Evolutionary conservation across 2,113 vertebrate species (phyloP).

Genomic region (Macquaria ambigua): DNA sequence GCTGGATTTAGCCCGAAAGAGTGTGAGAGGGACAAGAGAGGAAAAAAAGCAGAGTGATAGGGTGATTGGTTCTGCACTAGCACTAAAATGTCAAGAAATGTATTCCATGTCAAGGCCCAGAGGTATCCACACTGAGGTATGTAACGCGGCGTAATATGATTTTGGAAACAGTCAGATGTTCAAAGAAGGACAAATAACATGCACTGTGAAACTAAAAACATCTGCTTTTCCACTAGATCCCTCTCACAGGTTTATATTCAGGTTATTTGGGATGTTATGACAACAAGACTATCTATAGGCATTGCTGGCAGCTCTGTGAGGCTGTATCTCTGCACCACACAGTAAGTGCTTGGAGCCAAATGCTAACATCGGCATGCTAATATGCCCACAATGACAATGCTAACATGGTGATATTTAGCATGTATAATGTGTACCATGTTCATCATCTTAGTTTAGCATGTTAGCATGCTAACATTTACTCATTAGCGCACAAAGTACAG

Average conservation of each 20-base stretch:
- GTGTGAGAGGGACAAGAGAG: not conserved
- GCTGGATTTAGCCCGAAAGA: constrained; percentile 24
- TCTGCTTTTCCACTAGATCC: constrained; percentile 11
- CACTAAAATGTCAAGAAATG: constrained; percentile 32
- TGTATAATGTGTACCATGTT: not conserved
- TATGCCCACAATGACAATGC: not conserved
- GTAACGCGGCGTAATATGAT: constrained; percentile 1
- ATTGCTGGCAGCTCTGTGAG: not conserved
- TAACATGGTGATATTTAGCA: not conserved
- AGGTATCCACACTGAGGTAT: not conserved
- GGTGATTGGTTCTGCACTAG: constrained; percentile 14
- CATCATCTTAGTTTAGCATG: not conserved
- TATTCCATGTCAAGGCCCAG: constrained; percentile 9
- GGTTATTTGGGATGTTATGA: not conserved
- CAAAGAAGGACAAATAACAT: not conserved
- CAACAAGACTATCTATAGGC: not conserved
- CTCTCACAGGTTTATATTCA: not conserved
- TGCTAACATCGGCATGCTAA: too few species aligned
- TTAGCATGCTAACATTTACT: not conserved
- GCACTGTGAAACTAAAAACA: not conserved
- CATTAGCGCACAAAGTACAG: not conserved
- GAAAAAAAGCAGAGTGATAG: not conserved
- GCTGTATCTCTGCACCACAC: not conserved
- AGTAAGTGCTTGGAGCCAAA: not conserved
- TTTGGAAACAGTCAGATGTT: constrained; percentile 24